phyloP scores from a whole-genome alignment of 2,113 vertebrate genomes.

The Cinclus cinclus region DNA sequence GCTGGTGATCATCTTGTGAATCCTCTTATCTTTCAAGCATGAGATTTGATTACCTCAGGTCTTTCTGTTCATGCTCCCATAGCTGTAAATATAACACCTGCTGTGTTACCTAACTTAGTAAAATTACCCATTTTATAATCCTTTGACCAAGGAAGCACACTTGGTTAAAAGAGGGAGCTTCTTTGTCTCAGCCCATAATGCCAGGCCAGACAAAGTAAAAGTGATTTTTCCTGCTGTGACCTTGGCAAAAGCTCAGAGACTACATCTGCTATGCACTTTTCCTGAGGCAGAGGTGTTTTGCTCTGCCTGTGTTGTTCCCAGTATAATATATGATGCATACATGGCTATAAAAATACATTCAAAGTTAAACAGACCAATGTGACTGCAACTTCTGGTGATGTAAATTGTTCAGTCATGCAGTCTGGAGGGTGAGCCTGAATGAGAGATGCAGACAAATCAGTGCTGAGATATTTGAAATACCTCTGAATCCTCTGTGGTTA shows the following conservation, averaged over 20 bases:
- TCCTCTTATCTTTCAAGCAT: constrained; percentile 20
- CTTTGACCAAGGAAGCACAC: background rate
- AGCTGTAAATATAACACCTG: constrained; percentile 27
- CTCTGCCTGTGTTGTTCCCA: background rate
- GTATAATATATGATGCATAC: background rate
- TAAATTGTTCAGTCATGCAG: background rate
- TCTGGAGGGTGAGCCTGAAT: background rate
- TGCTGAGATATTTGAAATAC: background rate
- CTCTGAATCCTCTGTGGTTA: background rate
- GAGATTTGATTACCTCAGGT: constrained; percentile 17
- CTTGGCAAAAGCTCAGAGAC: background rate
- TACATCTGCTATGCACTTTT: background rate
- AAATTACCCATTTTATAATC: background rate
- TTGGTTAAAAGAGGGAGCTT: background rate
- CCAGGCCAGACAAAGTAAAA: background rate
- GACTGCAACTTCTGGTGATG: background rate
- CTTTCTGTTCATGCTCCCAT: background rate
- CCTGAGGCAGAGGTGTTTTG: background rate
- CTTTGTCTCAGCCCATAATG: background rate
- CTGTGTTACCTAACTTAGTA: constrained; percentile 29
- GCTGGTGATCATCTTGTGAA: background rate
- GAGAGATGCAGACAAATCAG: background rate
- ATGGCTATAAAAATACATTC: background rate
- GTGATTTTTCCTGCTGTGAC: background rate
- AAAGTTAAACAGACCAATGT: background rate